These are phyloP conservation scores for Gymnosoma rotundatum DNA, from an alignment of 2,888 invertebrate genomes.

Conservation along the genomic window DNA sequence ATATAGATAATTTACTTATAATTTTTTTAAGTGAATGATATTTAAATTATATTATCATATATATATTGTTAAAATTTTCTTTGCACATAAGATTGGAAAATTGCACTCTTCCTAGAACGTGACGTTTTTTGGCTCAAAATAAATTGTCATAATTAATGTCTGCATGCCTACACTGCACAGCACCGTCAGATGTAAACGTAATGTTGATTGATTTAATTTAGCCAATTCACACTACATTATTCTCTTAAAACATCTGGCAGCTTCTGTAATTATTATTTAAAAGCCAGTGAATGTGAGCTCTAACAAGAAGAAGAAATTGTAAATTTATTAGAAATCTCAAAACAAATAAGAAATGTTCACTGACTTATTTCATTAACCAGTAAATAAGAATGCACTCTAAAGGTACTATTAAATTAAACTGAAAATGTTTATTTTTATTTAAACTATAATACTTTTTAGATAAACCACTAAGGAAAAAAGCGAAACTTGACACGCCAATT, in stretches of 20 bases:
- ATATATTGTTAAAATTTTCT: too few relatives aligned
- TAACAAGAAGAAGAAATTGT: slow-evolving; percentile 25
- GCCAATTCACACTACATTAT: neutral
- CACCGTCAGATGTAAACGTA: too few relatives aligned
- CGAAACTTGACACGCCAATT: slow-evolving; percentile 45
- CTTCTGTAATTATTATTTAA: neutral
- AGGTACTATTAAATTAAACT: slow-evolving; percentile 46
- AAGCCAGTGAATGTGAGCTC: neutral
- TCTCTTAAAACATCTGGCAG: slow-evolving; percentile 21
- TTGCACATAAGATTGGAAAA: too few relatives aligned
- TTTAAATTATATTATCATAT: too few relatives aligned
- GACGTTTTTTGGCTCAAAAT: too few relatives aligned
- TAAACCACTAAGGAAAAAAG: slow-evolving; percentile 62
- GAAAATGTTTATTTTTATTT: neutral
- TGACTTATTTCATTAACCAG: slow-evolving; percentile 16
- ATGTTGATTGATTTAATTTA: too few relatives aligned
- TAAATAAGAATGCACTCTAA: slow-evolving; percentile 62
- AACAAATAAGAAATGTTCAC: slow-evolving; percentile 1
- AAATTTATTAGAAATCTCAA: neutral
- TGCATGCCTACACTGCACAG: too few relatives aligned
- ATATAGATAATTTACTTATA: too few relatives aligned
- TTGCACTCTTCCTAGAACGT: too few relatives aligned
- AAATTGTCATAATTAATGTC: too few relatives aligned
- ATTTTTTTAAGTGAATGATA: too few relatives aligned
- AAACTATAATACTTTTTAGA: slow-evolving; percentile 19